Evolutionary conservation across 2,797 vertebrate genomes (phyloP).

Genomic region (Botia almorhae): DNA sequence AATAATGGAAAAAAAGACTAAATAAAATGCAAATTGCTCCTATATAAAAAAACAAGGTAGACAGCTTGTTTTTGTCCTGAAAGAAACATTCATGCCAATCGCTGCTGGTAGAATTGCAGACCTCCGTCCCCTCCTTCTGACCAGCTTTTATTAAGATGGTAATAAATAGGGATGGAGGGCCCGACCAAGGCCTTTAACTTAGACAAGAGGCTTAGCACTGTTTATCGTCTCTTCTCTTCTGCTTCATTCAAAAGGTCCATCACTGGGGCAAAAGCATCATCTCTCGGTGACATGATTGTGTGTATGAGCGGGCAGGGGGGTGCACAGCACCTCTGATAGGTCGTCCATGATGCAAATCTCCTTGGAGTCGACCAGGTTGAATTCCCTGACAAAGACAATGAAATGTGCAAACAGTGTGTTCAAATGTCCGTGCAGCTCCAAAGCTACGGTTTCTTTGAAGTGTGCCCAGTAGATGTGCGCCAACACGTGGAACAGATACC

Average conservation of each 20-base stretch:
- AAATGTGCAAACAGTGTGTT: conserved; percentile 98
- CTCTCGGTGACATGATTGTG: conserved; percentile 98
- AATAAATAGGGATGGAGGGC: conserved; percentile 70
- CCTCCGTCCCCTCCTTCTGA: conserved; percentile 65
- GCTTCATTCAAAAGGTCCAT: neutral
- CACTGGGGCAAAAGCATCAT: conserved; percentile 81
- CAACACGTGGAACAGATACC: conserved; percentile 95
- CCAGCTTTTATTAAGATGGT: conserved; percentile 67
- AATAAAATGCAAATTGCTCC: conserved; percentile 75
- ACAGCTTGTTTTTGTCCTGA: conserved; percentile 69
- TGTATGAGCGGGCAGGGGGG: conserved; percentile 82
- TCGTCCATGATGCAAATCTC: conserved; percentile 98
- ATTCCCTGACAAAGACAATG: conserved; percentile 97
- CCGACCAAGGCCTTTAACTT: conserved; percentile 55
- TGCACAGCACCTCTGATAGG: conserved; percentile 95
- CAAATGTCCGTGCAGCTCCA: conserved; percentile 98
- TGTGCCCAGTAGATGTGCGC: conserved; percentile 99
- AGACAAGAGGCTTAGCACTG: conserved; percentile 62
- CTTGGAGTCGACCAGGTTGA: conserved; percentile 98
- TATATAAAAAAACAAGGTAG: conserved; percentile 78
- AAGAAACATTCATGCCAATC: conserved; percentile 76
- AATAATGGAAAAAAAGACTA: conserved; percentile 62
- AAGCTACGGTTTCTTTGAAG: conserved; percentile 96
- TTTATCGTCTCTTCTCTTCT: conserved; percentile 61
- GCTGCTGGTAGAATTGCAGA: conserved; percentile 78